phyloP scores from a whole-genome alignment of 2,113 vertebrate genomes.

The Pelobates fuscus region DNA sequence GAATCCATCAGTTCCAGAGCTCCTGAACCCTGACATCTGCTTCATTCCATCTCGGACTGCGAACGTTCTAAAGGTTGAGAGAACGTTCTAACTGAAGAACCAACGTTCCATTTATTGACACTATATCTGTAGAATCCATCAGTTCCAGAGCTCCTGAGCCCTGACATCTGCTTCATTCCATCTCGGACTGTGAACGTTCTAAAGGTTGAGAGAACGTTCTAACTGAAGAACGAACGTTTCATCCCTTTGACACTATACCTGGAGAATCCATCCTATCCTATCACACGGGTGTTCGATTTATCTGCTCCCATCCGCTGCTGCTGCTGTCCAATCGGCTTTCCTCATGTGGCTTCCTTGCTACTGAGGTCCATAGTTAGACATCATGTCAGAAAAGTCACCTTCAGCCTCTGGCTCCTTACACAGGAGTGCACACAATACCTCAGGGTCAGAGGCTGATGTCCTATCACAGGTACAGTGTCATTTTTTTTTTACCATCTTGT shows the following conservation, averaged over 20 bases:
- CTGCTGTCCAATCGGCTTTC: background rate
- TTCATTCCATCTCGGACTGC: too few species aligned
- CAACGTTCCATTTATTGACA: too few species aligned
- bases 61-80: background rate
- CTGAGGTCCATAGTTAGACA: constrained; percentile 22
- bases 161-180: too few species aligned
- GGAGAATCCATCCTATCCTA: too few species aligned
- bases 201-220: constrained; percentile 18
- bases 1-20: too few species aligned
- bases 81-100: constrained; percentile 21
- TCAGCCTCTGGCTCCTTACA: constrained; percentile 55
- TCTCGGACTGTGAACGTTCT: too few species aligned
- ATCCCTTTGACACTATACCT: too few species aligned
- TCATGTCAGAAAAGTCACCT: constrained; percentile 63
- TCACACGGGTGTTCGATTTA: too few species aligned
- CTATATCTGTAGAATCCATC: too few species aligned
- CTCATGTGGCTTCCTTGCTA: background rate
- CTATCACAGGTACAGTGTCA: constrained; percentile 25
- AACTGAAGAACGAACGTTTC: background rate
- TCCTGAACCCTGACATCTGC: too few species aligned
- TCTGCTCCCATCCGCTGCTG: background rate
- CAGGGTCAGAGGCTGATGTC: constrained; percentile 45
- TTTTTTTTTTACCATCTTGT: too few species aligned
- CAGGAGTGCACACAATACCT: constrained; percentile 51
- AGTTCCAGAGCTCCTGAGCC: too few species aligned